Evolutionary conservation across 2,113 vertebrate species (phyloP).

Genomic region (Salvelinus fontinalis): DNA sequence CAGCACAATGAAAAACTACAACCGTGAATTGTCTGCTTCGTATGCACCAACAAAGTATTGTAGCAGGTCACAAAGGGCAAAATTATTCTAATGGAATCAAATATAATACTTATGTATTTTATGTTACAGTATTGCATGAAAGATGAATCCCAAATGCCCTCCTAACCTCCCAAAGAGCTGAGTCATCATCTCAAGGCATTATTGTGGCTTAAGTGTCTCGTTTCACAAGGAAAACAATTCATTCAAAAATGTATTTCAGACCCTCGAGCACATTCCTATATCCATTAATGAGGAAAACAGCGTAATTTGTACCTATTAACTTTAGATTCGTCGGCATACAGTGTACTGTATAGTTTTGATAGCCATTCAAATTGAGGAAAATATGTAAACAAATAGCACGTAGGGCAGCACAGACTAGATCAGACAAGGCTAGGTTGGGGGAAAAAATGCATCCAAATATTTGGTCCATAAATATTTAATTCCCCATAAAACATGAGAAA

Average conservation of each 20-base stretch:
- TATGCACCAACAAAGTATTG: neutral
- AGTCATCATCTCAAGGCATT: neutral
- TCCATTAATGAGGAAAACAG: constrained; percentile 8
- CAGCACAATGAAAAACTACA: neutral
- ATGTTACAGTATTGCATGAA: neutral
- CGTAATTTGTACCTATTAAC: constrained; percentile 2
- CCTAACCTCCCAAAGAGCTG: neutral
- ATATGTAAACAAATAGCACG: neutral
- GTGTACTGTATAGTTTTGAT: neutral
- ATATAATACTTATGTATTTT: neutral
- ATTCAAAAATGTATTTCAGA: neutral
- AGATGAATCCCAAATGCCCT: neutral
- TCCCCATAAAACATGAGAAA: neutral
- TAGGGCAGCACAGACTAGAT: neutral
- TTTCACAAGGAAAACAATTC: neutral
- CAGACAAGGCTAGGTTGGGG: neutral
- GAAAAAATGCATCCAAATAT: neutral
- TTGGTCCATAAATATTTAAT: neutral
- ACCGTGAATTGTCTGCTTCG: neutral
- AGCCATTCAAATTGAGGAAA: neutral
- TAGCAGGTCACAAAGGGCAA: constrained; percentile 2
- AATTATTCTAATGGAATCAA: constrained; percentile 1
- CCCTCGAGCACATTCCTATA: neutral
- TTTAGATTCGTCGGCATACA: neutral
- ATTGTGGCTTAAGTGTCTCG: neutral